Conservation (phyloP, 2,113 vertebrate species). For the Pseudorasbora parva region DNA sequence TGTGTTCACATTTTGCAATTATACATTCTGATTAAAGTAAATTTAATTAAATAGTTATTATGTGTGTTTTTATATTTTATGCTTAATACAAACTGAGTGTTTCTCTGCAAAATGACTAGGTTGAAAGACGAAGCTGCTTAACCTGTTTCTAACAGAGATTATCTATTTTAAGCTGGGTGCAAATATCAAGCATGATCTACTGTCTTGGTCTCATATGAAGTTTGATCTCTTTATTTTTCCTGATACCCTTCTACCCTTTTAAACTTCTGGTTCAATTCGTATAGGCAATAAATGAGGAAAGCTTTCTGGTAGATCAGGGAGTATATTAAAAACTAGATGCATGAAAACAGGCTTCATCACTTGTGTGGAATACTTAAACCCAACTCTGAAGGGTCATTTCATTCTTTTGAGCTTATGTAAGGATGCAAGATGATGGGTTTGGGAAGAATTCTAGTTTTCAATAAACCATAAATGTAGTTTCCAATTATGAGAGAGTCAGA, state of each 20-base stretch:
- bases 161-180: neutral
- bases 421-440: conserved; percentile 9
- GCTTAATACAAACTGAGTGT: neutral
- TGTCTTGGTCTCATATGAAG: neutral
- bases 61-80: neutral
- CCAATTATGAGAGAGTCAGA: conserved; percentile 26
- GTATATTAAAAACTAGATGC: conserved; percentile 28
- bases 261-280: conserved; percentile 1
- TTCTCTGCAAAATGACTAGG: neutral
- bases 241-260: neutral
- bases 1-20: too few species aligned
- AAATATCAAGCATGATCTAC: neutral
- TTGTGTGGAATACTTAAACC: neutral
- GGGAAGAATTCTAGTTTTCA: neutral
- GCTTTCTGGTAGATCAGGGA: conserved; percentile 5
- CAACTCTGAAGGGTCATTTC: neutral
- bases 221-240: conserved; percentile 13
- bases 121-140: neutral
- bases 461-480: neutral
- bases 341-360: conserved; percentile 22
- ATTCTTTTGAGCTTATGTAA: conserved; percentile 19
- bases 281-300: conserved; percentile 20
- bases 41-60: too few species aligned
- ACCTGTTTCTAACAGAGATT: neutral
- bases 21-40: too few species aligned